Evolutionary conservation across 2,888 invertebrate genomes (phyloP).

Genomic region (Parthenolecanium corni): DNA sequence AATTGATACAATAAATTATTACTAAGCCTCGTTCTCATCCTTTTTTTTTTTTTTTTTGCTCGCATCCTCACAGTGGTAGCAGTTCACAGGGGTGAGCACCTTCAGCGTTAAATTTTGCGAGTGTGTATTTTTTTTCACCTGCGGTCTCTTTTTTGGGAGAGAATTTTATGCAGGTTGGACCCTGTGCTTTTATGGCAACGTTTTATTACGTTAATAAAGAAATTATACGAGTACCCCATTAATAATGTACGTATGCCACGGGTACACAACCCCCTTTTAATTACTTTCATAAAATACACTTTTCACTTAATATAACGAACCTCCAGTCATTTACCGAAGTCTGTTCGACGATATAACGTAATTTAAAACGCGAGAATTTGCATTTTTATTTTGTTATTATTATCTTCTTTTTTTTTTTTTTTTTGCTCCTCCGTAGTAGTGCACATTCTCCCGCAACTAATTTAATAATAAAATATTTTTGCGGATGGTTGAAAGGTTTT

Average conservation of each 20-base stretch:
- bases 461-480: no score
- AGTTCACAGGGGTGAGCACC: no score
- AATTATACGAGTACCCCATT: slow-evolving; percentile 16
- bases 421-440: not conserved
- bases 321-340: slow-evolving; percentile 1
- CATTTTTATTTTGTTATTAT: not conserved
- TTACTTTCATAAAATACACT: slow-evolving; percentile 23
- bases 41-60: no score
- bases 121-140: not conserved
- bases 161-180: slow-evolving; percentile 15
- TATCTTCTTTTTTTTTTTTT: not conserved
- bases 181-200: slow-evolving; percentile 14
- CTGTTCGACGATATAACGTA: slow-evolving; percentile 6
- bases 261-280: slow-evolving; percentile 2
- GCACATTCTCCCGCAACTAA: no score
- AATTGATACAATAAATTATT: slow-evolving; percentile 20
- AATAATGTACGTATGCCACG: slow-evolving; percentile 13
- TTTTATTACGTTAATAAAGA: slow-evolving; percentile 21
- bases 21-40: slow-evolving; percentile 4
- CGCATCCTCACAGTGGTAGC: no score
- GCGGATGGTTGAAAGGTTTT: no score
- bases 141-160: not conserved
- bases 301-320: slow-evolving; percentile 17
- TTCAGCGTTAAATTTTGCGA: not conserved
- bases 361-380: slow-evolving; percentile 4